These are phyloP conservation scores for Trilocha varians DNA, from an alignment of 2,888 invertebrate species.

Conservation along the genomic window DNA sequence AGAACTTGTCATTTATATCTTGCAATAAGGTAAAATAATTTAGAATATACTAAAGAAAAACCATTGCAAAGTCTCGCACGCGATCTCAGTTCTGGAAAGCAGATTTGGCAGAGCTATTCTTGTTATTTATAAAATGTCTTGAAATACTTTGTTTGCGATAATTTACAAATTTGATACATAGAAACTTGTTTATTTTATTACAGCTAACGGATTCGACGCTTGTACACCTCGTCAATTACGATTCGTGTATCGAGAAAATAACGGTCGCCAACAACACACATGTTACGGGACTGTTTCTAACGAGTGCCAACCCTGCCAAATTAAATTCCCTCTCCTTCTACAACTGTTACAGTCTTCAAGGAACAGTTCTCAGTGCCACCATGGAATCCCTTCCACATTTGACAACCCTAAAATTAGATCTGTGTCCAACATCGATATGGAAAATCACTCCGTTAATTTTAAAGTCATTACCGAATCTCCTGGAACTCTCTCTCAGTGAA, in stretches of 20 bases:
- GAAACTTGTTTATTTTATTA: constrained; percentile 11
- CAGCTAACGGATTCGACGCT: constrained; percentile 59
- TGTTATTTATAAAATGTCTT: too few species aligned
- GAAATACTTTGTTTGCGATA: too few species aligned
- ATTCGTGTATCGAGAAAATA: constrained; percentile 44
- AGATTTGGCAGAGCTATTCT: too few species aligned
- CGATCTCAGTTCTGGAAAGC: too few species aligned
- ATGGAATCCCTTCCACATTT: constrained; percentile 39
- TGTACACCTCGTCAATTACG: constrained; percentile 48
- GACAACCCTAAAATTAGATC: constrained; percentile 45
- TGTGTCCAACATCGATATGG: constrained; percentile 51
- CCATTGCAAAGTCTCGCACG: too few species aligned
- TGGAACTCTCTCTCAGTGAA: constrained; percentile 53
- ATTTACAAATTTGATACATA: too few species aligned
- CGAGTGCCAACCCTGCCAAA: constrained; percentile 34
- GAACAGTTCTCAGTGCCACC: constrained; percentile 46
- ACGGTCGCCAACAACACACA: constrained; percentile 53
- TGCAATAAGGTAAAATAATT: constrained; percentile 50
- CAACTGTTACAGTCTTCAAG: constrained; percentile 60
- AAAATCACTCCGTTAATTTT: constrained; percentile 50
- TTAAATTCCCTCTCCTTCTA: constrained; percentile 45
- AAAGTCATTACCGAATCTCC: constrained; percentile 41
- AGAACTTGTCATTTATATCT: constrained; percentile 55
- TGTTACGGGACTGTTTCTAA: constrained; percentile 56
- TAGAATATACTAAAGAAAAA: too few species aligned